Evolutionary conservation across 1,140 invertebrate genomes (phyloP).

Genomic region (Apis florea): DNA sequence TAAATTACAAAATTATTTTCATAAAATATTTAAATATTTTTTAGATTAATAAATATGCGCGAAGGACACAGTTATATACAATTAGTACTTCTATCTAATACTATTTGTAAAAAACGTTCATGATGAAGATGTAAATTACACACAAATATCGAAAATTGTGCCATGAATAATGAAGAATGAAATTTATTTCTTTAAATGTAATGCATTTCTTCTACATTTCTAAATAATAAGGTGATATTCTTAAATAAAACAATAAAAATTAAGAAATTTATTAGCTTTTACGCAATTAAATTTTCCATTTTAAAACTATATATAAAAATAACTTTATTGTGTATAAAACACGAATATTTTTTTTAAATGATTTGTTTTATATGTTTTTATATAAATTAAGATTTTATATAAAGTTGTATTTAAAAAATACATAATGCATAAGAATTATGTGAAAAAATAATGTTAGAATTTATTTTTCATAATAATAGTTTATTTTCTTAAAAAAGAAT

Average conservation of each 20-base stretch:
- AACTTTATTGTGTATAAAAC: neutral
- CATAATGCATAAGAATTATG: neutral
- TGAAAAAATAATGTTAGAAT: neutral
- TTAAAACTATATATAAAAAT: neutral
- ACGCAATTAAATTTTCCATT: neutral
- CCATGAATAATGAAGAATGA: constrained; percentile 3
- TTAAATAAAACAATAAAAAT: neutral
- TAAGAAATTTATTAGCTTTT: neutral
- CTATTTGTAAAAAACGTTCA: constrained; percentile 38
- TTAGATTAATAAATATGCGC: constrained; percentile 73
- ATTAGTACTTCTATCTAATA: constrained; percentile 69
- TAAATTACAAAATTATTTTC: neutral
- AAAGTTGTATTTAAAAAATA: neutral
- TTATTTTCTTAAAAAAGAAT: neutral
- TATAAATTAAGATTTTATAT: neutral
- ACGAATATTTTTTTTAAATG: neutral
- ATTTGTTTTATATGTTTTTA: neutral
- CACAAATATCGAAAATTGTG: neutral
- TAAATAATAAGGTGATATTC: neutral
- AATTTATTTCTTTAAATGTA: neutral
- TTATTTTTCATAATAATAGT: constrained; percentile 9
- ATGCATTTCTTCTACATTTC: neutral
- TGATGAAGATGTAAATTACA: neutral
- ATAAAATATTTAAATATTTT: constrained; percentile 42
- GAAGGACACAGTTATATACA: constrained; percentile 75